phyloP scores from a whole-genome alignment of 2,113 vertebrate genomes.

The Sinosuthora webbiana region DNA sequence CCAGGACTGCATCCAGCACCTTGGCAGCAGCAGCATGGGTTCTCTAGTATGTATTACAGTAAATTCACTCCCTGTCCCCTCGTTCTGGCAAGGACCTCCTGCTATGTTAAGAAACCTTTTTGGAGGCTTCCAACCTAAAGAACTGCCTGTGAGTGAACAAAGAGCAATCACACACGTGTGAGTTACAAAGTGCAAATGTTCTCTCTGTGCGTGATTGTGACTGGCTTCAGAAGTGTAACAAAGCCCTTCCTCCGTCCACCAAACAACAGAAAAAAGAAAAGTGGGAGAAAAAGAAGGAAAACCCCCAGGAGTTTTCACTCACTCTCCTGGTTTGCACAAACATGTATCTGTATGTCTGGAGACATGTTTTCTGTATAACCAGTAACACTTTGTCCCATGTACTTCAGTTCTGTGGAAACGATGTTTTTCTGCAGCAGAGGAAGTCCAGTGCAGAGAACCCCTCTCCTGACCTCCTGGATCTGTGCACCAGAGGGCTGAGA shows the following conservation, averaged over 20 bases:
- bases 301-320: not conserved
- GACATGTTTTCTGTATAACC: not conserved
- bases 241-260: not conserved
- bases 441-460: not conserved
- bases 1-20: not conserved
- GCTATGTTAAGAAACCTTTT: not conserved
- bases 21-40: not conserved
- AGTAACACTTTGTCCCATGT: not conserved
- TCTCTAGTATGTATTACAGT: not conserved
- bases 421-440: not conserved
- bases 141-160: not conserved
- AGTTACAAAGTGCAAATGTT: not conserved
- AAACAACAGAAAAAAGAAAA: not conserved
- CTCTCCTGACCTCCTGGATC: not conserved
- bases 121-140: not conserved
- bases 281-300: not conserved
- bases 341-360: not conserved
- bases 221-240: not conserved
- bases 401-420: not conserved
- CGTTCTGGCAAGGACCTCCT: not conserved
- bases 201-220: rapidly evolving
- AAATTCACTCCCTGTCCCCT: not conserved
- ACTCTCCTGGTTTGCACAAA: not conserved
- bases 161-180: not conserved
- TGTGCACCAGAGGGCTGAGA: not conserved